A percentile compares a stretch with the other conserved stretches of the same genome.
phyloP scores from a whole-genome alignment of 2,113 vertebrate genomes.

The Phainopepla nitens region DNA sequence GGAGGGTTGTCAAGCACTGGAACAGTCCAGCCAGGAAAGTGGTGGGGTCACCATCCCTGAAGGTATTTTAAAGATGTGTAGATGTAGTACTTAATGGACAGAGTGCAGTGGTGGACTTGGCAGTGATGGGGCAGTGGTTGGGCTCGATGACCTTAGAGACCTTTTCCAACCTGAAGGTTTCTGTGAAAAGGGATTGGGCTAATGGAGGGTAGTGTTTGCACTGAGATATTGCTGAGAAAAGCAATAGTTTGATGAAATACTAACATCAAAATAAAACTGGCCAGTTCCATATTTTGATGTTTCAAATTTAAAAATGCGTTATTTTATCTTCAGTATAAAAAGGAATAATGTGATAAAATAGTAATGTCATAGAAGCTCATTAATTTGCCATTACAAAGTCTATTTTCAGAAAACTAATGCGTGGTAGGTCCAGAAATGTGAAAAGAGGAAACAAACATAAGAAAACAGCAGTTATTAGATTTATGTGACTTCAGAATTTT shows the following conservation, averaged over 20 bases:
- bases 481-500: background rate
- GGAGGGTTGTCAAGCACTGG: background rate
- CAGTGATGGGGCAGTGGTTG: background rate
- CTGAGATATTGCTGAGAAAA: background rate
- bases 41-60: background rate
- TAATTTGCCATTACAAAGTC: background rate
- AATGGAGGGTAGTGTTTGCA: background rate
- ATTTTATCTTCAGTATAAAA: background rate
- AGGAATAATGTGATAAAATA: background rate
- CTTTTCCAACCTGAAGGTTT: background rate
- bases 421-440: background rate
- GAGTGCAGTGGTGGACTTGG: background rate
- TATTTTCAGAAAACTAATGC: background rate
- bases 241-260: background rate
- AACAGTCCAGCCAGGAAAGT: background rate
- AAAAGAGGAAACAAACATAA: background rate
- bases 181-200: background rate
- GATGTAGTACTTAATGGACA: background rate
- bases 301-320: background rate
- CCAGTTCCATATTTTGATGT: background rate
- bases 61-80: background rate
- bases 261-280: background rate
- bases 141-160: accelerated
- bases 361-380: background rate
- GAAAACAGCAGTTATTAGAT: background rate